Evolutionary conservation across 2,888 invertebrate genomes (phyloP).

Genomic region (Anagyrus pseudococci): DNA sequence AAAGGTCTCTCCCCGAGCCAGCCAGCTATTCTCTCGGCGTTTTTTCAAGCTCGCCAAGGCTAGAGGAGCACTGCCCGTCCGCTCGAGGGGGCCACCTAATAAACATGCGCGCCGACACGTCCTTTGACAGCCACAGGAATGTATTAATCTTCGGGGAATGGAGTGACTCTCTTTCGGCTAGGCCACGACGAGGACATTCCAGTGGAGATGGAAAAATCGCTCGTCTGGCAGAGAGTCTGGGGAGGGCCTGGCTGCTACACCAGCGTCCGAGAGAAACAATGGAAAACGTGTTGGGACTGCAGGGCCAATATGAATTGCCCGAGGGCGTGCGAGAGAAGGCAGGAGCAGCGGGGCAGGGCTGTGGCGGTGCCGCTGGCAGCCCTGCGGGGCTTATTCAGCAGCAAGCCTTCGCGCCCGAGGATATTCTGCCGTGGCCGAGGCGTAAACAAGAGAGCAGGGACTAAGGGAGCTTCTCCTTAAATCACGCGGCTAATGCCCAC

Average conservation of each 20-base stretch:
- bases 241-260: too few species aligned
- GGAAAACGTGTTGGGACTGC: background rate
- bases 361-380: too few species aligned
- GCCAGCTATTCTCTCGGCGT: background rate
- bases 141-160: background rate
- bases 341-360: background rate
- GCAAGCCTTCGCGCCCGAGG: too few species aligned
- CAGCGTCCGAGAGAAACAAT: conserved; percentile 4
- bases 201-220: background rate
- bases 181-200: background rate
- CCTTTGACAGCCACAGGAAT: background rate
- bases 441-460: conserved; percentile 13
- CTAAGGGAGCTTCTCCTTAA: too few species aligned
- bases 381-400: too few species aligned
- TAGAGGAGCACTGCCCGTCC: too few species aligned
- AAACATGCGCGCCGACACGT: background rate
- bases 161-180: too few species aligned
- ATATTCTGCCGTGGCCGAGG: too few species aligned
- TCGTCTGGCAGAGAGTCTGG: background rate
- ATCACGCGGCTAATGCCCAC: conserved; percentile 23
- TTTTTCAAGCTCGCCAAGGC: background rate
- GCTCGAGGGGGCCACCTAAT: too few species aligned
- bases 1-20: background rate
- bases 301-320: background rate
- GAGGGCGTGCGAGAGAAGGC: background rate